Evolutionary conservation across 2,888 invertebrate genomes (phyloP).

Genomic region (Congeria kusceri): DNA sequence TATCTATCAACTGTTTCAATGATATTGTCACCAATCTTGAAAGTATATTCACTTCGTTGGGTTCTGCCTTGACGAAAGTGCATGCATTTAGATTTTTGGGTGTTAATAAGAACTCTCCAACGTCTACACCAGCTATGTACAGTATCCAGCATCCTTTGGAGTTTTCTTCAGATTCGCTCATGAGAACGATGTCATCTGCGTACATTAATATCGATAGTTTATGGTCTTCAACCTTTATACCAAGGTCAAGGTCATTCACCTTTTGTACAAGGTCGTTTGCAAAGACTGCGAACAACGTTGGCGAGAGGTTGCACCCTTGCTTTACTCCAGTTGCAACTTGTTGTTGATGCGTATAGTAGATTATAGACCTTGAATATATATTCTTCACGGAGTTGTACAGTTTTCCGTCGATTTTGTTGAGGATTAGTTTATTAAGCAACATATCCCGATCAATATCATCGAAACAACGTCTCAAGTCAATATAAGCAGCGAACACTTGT

Average conservation of each 20-base stretch:
- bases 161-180: neutral
- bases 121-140: constrained; percentile 11
- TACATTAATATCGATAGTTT: constrained; percentile 34
- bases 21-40: constrained; percentile 22
- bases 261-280: constrained; percentile 33
- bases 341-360: too few species aligned
- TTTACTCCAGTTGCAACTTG: too few species aligned
- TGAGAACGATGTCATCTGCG: constrained; percentile 31
- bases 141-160: constrained; percentile 11
- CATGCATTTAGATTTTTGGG: constrained; percentile 21
- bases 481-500: too few species aligned
- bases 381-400: too few species aligned
- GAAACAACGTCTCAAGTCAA: too few species aligned
- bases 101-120: constrained; percentile 23
- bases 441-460: neutral
- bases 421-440: too few species aligned
- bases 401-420: too few species aligned
- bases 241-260: constrained; percentile 28
- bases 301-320: constrained; percentile 38
- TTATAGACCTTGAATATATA: too few species aligned
- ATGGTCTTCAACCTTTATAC: constrained; percentile 18
- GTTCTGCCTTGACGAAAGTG: constrained; percentile 13
- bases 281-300: constrained; percentile 40
- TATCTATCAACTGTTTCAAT: too few species aligned
- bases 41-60: neutral